Conservation (phyloP, 2,113 vertebrate species). For the Pyxicephalus adspersus region DNA sequence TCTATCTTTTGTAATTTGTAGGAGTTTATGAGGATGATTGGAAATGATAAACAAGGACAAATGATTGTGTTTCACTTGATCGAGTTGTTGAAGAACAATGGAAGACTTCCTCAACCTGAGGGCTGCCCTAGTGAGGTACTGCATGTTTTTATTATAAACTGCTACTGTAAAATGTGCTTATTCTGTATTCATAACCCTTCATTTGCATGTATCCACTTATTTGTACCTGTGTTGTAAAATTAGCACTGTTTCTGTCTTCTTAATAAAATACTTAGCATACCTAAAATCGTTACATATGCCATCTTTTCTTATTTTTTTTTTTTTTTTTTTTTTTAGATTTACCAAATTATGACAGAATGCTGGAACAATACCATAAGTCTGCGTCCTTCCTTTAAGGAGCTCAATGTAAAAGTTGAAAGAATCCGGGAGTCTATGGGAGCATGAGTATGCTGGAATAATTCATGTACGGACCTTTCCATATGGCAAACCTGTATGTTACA, state of each 20-base stretch:
- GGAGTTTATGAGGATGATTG: conserved; percentile 98
- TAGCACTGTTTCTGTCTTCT: too few species aligned
- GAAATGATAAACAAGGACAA: conserved; percentile 95
- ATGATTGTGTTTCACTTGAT: conserved; percentile 98
- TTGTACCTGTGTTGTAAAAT: too few species aligned
- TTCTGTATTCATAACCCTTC: too few species aligned
- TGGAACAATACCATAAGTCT: conserved; percentile 81
- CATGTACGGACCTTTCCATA: not conserved
- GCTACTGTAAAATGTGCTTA: too few species aligned
- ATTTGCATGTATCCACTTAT: too few species aligned
- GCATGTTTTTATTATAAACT: not conserved
- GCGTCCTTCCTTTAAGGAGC: conserved; percentile 84
- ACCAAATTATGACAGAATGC: conserved; percentile 87
- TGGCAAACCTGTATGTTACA: not conserved
- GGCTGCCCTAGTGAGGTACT: conserved; percentile 88
- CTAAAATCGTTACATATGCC: too few species aligned
- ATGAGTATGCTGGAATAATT: conserved; percentile 64
- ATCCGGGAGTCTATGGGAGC: conserved; percentile 77
- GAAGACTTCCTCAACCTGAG: conserved; percentile 84
- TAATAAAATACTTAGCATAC: not conserved
- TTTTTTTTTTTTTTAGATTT: conserved; percentile 75
- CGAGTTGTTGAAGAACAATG: conserved; percentile 88
- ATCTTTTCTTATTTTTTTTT: not conserved
- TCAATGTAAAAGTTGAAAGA: conserved; percentile 80
- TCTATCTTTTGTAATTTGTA: conserved; percentile 62